phyloP scores from a whole-genome alignment of 53 echinoderm and acorn worm genomes.

The Zoroaster sp. region DNA sequence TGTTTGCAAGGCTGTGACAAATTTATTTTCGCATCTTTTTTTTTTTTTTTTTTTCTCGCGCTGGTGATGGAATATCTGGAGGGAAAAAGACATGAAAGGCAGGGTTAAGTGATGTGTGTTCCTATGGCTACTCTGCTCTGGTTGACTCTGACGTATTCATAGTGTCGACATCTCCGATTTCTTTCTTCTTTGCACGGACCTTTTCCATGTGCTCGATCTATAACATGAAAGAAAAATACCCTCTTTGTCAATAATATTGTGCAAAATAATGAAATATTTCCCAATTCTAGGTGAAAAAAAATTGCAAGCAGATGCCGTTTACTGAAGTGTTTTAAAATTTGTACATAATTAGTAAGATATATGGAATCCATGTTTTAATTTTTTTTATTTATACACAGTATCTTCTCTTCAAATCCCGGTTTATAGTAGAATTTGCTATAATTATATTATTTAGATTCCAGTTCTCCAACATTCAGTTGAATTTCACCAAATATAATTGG shows the following conservation, averaged over 20 bases:
- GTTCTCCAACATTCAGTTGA: too few relatives aligned
- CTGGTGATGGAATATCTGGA: constrained; percentile 1
- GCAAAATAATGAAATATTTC: too few relatives aligned
- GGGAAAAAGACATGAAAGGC: constrained; percentile 22
- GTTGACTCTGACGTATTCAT: neutral
- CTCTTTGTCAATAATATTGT: neutral
- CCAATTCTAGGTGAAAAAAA: too few relatives aligned
- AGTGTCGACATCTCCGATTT: neutral
- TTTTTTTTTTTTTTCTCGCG: neutral
- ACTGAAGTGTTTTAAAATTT: too few relatives aligned
- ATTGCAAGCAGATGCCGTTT: too few relatives aligned
- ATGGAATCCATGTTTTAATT: too few relatives aligned
- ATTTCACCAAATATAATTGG: too few relatives aligned
- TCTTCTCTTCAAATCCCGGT: too few relatives aligned
- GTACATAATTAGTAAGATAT: too few relatives aligned
- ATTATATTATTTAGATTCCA: too few relatives aligned
- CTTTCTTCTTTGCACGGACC: constrained; percentile 28
- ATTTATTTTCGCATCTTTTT: neutral
- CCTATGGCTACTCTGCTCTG: constrained; percentile 2
- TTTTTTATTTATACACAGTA: too few relatives aligned
- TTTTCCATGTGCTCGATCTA: neutral
- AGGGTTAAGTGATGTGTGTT: neutral
- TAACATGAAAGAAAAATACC: neutral
- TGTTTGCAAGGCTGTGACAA: neutral
- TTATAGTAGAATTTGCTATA: too few relatives aligned